A percentile compares a stretch with the other conserved stretches of the same genome.
Conservation (phyloP, 2,797 vertebrate species). For the Leptatherina wallacei region DNA sequence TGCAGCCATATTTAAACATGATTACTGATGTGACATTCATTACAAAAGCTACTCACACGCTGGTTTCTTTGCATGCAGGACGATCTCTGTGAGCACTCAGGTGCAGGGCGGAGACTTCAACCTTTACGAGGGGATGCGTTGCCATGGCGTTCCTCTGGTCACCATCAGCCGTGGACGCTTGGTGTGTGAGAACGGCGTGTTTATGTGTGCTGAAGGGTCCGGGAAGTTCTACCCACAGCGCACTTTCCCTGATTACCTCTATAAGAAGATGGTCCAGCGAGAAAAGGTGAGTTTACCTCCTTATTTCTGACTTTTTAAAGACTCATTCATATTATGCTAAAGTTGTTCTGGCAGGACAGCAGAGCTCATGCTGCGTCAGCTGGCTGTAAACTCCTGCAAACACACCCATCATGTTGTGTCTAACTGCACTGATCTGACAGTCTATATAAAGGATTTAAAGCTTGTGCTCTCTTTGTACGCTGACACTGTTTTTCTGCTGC, state of each 20-base stretch:
- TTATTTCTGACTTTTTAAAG: background rate
- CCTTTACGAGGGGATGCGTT: conserved; percentile 94
- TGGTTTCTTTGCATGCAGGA: conserved; percentile 76
- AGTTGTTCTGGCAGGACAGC: background rate
- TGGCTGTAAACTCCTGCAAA: conserved; percentile 24
- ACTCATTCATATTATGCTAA: background rate
- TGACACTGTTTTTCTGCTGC: conserved; percentile 49
- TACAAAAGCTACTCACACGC: background rate
- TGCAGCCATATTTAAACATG: background rate
- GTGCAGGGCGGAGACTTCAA: conserved; percentile 95
- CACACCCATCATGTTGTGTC: conserved; percentile 33
- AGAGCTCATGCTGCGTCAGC: conserved; percentile 23
- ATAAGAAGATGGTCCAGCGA: conserved; percentile 98
- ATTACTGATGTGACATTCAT: background rate
- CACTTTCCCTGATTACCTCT: conserved; percentile 94
- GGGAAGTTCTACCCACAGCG: conserved; percentile 95
- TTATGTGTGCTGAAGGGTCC: conserved; percentile 96
- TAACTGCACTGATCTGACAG: conserved; percentile 40
- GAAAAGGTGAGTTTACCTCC: conserved; percentile 87
- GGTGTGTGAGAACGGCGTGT: conserved; percentile 94
- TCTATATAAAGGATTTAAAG: conserved; percentile 50
- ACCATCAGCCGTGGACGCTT: conserved; percentile 94
- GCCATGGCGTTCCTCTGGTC: conserved; percentile 93
- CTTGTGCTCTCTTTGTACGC: conserved; percentile 30
- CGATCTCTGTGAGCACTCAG: conserved; percentile 92